Evolutionary conservation across 2,888 invertebrate species (phyloP).

Genomic region (Dynastes grantii): DNA sequence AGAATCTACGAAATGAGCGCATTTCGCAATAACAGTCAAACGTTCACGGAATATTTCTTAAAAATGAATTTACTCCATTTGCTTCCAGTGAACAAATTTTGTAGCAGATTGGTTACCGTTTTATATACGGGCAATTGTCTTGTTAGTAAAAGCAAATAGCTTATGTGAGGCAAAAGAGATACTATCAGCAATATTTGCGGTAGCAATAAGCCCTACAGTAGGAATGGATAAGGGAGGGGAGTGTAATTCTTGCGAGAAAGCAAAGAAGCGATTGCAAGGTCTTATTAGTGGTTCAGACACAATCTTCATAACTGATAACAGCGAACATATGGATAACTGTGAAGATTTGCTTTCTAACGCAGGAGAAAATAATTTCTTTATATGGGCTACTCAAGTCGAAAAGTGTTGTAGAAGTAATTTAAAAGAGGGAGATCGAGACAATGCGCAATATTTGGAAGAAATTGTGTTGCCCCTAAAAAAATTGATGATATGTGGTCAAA

Average conservation of each 20-base stretch:
- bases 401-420: neutral
- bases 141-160: too few relatives aligned
- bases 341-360: neutral
- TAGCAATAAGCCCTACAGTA: neutral
- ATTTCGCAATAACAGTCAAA: too few relatives aligned
- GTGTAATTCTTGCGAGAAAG: neutral
- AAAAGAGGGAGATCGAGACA: too few relatives aligned
- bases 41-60: too few relatives aligned
- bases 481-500: neutral
- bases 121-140: too few relatives aligned
- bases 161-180: too few relatives aligned
- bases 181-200: neutral
- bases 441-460: too few relatives aligned
- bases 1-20: too few relatives aligned
- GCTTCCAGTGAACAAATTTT: too few relatives aligned
- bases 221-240: neutral
- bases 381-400: neutral
- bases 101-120: too few relatives aligned
- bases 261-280: neutral
- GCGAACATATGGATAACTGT: neutral
- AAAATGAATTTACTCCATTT: too few relatives aligned
- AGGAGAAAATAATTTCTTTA: neutral
- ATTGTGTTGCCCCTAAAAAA: neutral
- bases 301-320: neutral
- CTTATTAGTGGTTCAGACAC: neutral